Base-by-base conservation (phyloP, 2,888 invertebrate genomes). In the Eulithis prunata region DNA sequence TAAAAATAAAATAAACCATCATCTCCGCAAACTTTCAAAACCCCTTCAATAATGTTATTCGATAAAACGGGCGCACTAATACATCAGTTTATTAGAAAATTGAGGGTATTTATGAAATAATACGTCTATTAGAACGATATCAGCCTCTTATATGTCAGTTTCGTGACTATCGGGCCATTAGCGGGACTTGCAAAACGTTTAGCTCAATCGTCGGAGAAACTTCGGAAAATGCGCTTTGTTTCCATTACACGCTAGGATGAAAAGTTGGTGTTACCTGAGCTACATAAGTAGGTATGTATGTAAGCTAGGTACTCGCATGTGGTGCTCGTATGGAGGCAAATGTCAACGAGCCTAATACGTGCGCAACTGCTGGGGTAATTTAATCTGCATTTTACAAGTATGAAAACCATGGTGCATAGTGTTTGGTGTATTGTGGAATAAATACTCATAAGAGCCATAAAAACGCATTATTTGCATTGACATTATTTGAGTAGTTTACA, bases 111-210 rank as follows among this genome's bases (percentile, higher is more conserved):
- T 81, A 78, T 80, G 77, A 81, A 83, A 80, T 78, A 81, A 80
- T 81, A 74, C 66, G 71, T 74, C 74, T 70, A 81, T 77, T 78
- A 83, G 66, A 79, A 67, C 70, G 76, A 75, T 80, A 78, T 74
- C 77, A 77, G 78, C 68, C 71, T 71, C 74, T 70, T 79, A 79
- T 82, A 80, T 81, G 81, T 75, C 78, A 74, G 78, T 75, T 74
- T 82, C 84, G 84, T 84, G 84, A 78, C 79, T 77, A 64, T 72
- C 70, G 66, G 72, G 69, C 78, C 78, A 84, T 84, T 84, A 83
- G 75, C 57, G 70, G 54, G 68, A 73, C 77, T 84, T 84, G 82
- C 79, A 81, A 84, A 79, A 81, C 76, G 78, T 77, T 82, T 82
- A 82, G 75, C 75, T 72, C 74, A 77, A 77, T 74, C 74, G 73